Base-by-base conservation (phyloP, 2,797 vertebrate genomes). In the Gobionotothen gibberifrons region DNA sequence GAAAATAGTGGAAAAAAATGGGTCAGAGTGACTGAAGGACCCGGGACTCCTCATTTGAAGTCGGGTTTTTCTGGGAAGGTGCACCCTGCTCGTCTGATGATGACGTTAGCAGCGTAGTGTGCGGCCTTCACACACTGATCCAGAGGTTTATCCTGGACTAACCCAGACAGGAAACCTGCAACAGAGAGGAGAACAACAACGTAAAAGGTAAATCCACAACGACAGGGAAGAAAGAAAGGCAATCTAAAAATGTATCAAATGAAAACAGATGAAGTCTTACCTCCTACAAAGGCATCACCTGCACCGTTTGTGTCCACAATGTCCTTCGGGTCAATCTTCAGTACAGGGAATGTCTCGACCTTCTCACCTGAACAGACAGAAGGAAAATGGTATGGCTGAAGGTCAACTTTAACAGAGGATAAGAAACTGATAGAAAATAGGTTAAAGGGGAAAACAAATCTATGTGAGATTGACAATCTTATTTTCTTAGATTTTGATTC, bases 281-380 rank as follows among this genome's bases (percentile, higher is more conserved):
- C 98, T 96, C 98, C 98, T 70, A 99, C 98, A 91, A 99, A 99
- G 2, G 98, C 98, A 83, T 99, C 98, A 62, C 98, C 98, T 57
- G 98, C 98, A 89, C 98, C 98, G 64, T 95, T 99, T 83, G 98
- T 99, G 90, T 99, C 98, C 82, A 99, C 93, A 15, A 99, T 96
- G 87, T 97, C 94, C 85, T 96, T 95, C 78, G 96, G 95, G 84
- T 98, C 95, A 61, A 96, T 97, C 89, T 95, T 93, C 86, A 98
- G 78, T 46, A 99, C 97, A 13, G 96, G 92, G 87, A 97, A 99
- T 58, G 91, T 79, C 22, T 93, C 93, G 42, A 97, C 88, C 88
- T 96, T 95, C 82, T 92, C 96, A 88, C 87, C 98, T 99, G 65
- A 57, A 73, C 8, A 75, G 13, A 65, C 0, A 81, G 17, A 66